Conservation (phyloP, 2,797 vertebrate genomes). For the Falco concolor region DNA sequence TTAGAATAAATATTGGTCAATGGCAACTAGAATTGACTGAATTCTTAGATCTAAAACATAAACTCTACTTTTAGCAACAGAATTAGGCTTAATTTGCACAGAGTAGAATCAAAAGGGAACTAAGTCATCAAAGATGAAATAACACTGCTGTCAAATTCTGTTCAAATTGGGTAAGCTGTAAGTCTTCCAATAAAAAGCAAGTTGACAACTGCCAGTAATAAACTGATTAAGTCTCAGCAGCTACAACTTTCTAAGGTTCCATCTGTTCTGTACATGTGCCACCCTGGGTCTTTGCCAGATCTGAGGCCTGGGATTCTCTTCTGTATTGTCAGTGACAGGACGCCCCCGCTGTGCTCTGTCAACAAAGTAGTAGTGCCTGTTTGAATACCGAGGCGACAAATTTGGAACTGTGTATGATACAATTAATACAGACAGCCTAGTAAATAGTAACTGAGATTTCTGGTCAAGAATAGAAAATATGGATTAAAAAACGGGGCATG, state of each 20-base stretch:
- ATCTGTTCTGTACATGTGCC: background rate
- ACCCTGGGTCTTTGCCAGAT: background rate
- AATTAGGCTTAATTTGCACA: background rate
- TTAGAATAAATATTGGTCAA: background rate
- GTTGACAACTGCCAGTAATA: background rate
- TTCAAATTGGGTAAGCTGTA: background rate
- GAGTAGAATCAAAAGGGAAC: background rate
- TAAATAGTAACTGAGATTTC: background rate
- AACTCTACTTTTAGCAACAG: background rate
- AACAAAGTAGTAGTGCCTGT: background rate
- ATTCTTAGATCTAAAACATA: background rate
- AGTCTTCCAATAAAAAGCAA: background rate
- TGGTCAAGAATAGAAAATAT: background rate
- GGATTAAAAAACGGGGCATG: background rate
- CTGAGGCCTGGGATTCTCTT: background rate
- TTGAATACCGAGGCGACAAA: background rate
- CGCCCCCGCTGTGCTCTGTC: background rate
- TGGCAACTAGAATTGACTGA: background rate
- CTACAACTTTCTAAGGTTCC: background rate
- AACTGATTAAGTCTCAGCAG: slow-evolving; percentile 1
- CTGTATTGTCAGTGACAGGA: background rate
- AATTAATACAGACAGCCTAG: background rate
- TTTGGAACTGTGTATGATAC: background rate
- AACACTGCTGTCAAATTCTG: background rate
- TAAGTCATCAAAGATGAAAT: background rate